Base-by-base conservation (phyloP, 2,113 vertebrate genomes). In the Fulica atra region DNA sequence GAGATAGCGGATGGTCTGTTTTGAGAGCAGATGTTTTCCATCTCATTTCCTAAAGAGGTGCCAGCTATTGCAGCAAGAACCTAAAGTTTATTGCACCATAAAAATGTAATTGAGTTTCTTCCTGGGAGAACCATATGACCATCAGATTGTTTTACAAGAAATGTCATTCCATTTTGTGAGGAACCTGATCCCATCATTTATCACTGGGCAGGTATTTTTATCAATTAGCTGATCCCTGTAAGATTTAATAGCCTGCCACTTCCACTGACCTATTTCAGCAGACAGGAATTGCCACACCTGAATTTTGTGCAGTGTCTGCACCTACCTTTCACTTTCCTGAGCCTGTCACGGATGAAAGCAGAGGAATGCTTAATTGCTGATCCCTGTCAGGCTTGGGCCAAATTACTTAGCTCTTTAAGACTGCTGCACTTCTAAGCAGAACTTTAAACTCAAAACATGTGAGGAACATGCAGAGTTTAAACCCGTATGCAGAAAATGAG, bases 1-100 rank as follows among this genome's bases (percentile, higher is more conserved):
- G 33, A 86, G 48, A 70, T 44, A 80, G 71, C 0, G 6, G 17
- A 94, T 44, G 14, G n/a, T 57, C n/a, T 93, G 48, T 83, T 83
- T 83, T 26, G 54, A 66, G 53, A 93, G 63, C 76, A 94, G 80
- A 73, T 83, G 54, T 46, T 93, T 93, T 88, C 76, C 68, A 76
- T 92, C 35, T 89, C 57, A 29, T 85, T 81, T 96, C 46, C 68
- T 31, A 73, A 77, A 86, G 35, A 88, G 51, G 42, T 86, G 82
- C 51, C 86, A 93, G 76, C 20, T 81, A 86, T 38, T 92, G 86
- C 68, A 90, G 36, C n/a, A 90, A 77, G 79, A 94, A 88, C 74
- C 85, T 93, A 31, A 35, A 88, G 54, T 88, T 90, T 88, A 92
- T 94, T 94, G 76, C 71, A 73, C n/a, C 68, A 64, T 92, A 88